phyloP scores from a whole-genome alignment of 2,888 invertebrate genomes.

The Ochropleura leucogaster region DNA sequence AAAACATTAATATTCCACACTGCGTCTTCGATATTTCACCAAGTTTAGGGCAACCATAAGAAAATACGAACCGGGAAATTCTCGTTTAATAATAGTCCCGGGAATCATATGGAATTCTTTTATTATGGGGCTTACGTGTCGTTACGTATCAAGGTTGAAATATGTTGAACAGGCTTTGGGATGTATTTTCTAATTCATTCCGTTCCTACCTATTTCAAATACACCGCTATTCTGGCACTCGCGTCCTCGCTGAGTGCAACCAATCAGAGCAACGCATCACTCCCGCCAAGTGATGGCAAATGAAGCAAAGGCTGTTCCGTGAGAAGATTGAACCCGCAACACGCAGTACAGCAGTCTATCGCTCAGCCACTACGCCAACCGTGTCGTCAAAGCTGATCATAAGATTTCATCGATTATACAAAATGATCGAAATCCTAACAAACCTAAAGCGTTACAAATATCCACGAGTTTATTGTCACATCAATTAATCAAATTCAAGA shows the following conservation, averaged over 20 bases:
- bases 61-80: constrained; percentile 38
- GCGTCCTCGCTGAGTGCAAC: too few relatives aligned
- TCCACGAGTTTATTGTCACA: neutral
- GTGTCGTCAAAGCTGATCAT: too few relatives aligned
- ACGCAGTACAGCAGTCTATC: too few relatives aligned
- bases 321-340: too few relatives aligned
- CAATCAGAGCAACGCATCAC: too few relatives aligned
- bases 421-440: neutral
- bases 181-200: too few relatives aligned
- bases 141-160: neutral
- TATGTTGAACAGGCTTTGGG: neutral
- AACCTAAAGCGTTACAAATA: neutral
- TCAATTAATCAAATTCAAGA: too few relatives aligned
- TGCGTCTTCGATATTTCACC: constrained; percentile 59
- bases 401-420: neutral
- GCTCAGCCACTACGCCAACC: too few relatives aligned
- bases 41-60: constrained; percentile 46
- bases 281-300: too few relatives aligned
- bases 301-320: too few relatives aligned
- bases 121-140: constrained; percentile 28
- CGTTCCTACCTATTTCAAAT: too few relatives aligned
- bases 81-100: constrained; percentile 21
- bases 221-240: too few relatives aligned
- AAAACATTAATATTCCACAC: constrained; percentile 62
- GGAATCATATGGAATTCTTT: constrained; percentile 32